Percentiles rank a stretch among this genome's conserved stretches.
These are phyloP conservation scores for Pseudomyrmex cubaensis DNA, from an alignment of 1,140 invertebrate species.

Conservation along the genomic window DNA sequence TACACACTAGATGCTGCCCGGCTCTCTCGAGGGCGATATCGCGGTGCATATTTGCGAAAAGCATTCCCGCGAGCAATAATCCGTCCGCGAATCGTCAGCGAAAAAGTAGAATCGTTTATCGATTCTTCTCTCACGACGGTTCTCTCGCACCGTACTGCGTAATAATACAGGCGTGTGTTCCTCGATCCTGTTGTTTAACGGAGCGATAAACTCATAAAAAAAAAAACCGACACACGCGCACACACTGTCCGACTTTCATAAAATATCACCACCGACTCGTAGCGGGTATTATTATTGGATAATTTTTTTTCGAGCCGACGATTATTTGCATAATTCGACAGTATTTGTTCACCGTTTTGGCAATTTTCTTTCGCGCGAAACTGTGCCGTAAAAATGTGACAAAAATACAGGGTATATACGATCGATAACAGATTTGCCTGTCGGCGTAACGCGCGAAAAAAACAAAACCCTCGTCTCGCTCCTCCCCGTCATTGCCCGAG, in stretches of 20 bases:
- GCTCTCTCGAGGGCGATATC: background rate
- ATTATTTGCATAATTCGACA: slow-evolving; percentile 12
- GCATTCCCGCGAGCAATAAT: background rate
- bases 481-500: background rate
- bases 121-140: slow-evolving; percentile 16
- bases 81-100: background rate
- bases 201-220: background rate
- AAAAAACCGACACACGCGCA: too few species aligned
- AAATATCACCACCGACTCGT: background rate
- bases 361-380: background rate
- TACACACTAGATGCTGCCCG: background rate
- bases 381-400: background rate
- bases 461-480: too few species aligned
- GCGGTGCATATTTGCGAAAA: background rate
- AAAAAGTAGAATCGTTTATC: slow-evolving; percentile 30
- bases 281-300: background rate
- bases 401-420: background rate
- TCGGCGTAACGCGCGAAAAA: background rate
- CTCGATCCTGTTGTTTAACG: background rate
- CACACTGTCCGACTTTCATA: background rate
- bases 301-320: background rate
- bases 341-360: too few species aligned
- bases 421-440: background rate
- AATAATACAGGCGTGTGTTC: too few species aligned
- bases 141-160: background rate